Evolutionary conservation across 1,140 invertebrate genomes (phyloP), one percentile per base, ranked within the genome.

Genomic region (Camponotus vicinus): DNA sequence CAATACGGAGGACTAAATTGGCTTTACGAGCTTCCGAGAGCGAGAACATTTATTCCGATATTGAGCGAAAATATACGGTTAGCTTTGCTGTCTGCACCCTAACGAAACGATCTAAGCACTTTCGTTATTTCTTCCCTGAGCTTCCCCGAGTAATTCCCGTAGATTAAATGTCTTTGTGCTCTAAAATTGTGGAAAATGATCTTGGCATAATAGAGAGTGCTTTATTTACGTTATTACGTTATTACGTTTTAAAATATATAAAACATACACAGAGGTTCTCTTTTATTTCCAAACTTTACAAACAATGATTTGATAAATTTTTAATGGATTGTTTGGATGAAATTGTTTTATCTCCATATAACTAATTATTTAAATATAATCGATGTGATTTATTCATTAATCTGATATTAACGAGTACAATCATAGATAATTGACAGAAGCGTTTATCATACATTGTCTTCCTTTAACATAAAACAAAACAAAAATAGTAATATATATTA

Each of bases 11-110:
- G 34, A 71, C 13, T 82, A 82, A 82, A 82, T 82, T 73, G 52
- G 45, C 67, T 82, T 82, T 82, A 82, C 79, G 67, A 82, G 79
- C 67, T 59, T 59, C 52, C 66, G 40, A 52, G 15, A 71, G 37
- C 37, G 32, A 71, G 67, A 59, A 34, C 79, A 73, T 82, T 82
- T 82, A 82, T 82, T 82, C 40, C 52, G 40, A 82, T 82, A 82
- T 82, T 55, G 79, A 57, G 37, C 15, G 37, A 59, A 71, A 59
- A 82, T 82, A 82, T 82, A 82, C 52, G 66, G 7, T 34, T 52
- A 40, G 66, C 66, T 80, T 71, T 0, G 66, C 78, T 59, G 52
- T 82, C 52, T 73, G 52, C 55, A 73, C 52, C 27, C 45, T 73
- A 82, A 82, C 66, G 52, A 82, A 73, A 82, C 37, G 9, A 73